Evolutionary conservation across 2,797 vertebrate species (phyloP).

Genomic region (Pangasius krempfi): DNA sequence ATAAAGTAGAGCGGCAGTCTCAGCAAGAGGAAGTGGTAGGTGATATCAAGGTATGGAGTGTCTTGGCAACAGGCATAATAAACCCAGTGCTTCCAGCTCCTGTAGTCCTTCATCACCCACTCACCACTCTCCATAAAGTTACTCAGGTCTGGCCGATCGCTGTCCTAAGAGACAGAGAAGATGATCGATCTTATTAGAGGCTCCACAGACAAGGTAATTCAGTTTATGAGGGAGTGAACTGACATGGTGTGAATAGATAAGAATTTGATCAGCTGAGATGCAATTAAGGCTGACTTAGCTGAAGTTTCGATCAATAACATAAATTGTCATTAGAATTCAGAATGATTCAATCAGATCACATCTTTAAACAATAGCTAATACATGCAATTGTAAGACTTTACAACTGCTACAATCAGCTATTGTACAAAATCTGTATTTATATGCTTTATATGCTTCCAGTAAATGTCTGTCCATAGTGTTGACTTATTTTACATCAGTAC

Average conservation of each 20-base stretch:
- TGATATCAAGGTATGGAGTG: constrained; percentile 92
- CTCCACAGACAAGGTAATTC: background rate
- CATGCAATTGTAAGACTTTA: background rate
- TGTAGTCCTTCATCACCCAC: constrained; percentile 91
- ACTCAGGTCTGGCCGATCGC: constrained; percentile 85
- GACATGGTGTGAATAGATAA: background rate
- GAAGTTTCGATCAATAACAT: background rate
- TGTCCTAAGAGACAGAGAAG: constrained; percentile 73
- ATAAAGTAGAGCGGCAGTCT: constrained; percentile 96
- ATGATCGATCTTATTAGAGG: background rate
- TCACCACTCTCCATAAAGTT: constrained; percentile 97
- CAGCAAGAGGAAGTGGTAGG: constrained; percentile 94
- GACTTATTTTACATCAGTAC: background rate
- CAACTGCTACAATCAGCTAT: background rate
- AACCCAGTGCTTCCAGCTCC: constrained; percentile 91
- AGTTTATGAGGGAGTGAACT: background rate
- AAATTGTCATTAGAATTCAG: constrained; percentile 13
- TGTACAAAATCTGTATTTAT: background rate
- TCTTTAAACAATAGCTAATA: background rate
- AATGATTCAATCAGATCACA: background rate
- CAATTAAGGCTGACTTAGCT: background rate
- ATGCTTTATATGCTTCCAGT: background rate
- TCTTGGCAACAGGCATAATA: constrained; percentile 85
- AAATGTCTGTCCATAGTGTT: background rate
- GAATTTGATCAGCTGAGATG: constrained; percentile 12